These are phyloP conservation scores for Opisthocomus hoazin DNA, from an alignment of 2,113 vertebrate species.

Conservation along the genomic window DNA sequence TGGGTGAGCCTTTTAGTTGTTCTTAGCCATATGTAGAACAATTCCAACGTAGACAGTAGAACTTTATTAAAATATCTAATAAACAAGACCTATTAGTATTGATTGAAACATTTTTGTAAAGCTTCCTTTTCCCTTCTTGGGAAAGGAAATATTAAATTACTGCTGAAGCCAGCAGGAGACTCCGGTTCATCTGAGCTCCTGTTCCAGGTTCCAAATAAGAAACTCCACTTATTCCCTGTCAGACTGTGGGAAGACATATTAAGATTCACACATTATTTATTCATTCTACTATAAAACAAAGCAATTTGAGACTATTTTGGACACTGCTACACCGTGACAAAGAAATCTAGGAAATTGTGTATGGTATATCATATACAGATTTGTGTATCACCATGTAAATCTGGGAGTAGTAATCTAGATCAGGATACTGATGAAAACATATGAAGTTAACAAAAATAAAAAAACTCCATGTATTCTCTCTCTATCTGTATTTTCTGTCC, in stretches of 20 bases:
- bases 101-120: neutral
- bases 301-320: neutral
- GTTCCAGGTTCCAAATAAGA: neutral
- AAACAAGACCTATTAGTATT: neutral
- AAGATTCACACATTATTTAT: neutral
- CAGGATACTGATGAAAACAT: neutral
- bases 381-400: neutral
- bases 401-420: neutral
- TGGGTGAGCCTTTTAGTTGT: neutral
- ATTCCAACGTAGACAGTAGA: neutral
- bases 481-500: neutral
- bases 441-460: neutral
- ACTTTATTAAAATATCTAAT: neutral
- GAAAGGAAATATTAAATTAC: neutral
- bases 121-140: neutral
- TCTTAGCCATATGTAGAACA: neutral
- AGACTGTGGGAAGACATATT: neutral
- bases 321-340: neutral
- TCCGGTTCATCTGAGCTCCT: neutral
- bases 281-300: neutral
- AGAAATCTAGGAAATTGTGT: neutral
- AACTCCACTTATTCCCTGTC: neutral
- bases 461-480: accelerated
- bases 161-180: neutral
- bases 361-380: neutral